These are phyloP conservation scores for Contarinia nasturtii DNA, from an alignment of 1,140 invertebrate genomes.

Conservation along the genomic window DNA sequence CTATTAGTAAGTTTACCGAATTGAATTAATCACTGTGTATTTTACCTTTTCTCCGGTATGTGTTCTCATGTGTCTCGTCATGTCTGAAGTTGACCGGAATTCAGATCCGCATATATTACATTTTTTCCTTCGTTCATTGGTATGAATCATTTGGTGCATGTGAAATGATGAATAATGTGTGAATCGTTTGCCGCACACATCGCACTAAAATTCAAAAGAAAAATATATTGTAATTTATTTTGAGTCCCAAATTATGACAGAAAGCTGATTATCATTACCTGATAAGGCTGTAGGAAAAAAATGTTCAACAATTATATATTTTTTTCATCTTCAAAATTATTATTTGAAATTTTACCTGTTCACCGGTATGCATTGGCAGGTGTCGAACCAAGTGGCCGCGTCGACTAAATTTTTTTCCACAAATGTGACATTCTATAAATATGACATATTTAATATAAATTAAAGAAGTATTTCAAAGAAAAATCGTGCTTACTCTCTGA, in stretches of 20 bases:
- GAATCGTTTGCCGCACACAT: constrained; percentile 13
- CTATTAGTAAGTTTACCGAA: too few species aligned
- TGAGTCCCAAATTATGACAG: too few species aligned
- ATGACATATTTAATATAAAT: too few species aligned
- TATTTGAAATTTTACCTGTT: constrained; percentile 18
- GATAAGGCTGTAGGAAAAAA: too few species aligned
- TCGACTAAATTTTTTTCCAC: constrained; percentile 51
- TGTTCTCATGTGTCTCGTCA: constrained; percentile 37
- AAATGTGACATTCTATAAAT: constrained; percentile 24
- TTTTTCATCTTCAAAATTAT: too few species aligned
- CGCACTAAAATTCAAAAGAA: too few species aligned
- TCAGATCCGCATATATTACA: constrained; percentile 48
- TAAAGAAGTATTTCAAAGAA: too few species aligned
- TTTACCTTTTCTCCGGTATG: constrained; percentile 40
- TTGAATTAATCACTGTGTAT: too few species aligned
- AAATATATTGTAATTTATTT: too few species aligned
- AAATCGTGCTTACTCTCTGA: constrained; percentile 18
- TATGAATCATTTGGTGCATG: constrained; percentile 30
- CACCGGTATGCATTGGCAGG: constrained; percentile 41
- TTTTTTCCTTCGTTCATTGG: constrained; percentile 27
- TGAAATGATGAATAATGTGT: constrained; percentile 16
- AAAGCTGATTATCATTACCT: too few species aligned
- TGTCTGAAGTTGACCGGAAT: constrained; percentile 35
- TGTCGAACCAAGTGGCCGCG: constrained; percentile 37
- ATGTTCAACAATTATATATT: too few species aligned